These are phyloP conservation scores for Tamandua tetradactyla DNA, from an alignment of 2,797 vertebrate species.

Conservation along the genomic window DNA sequence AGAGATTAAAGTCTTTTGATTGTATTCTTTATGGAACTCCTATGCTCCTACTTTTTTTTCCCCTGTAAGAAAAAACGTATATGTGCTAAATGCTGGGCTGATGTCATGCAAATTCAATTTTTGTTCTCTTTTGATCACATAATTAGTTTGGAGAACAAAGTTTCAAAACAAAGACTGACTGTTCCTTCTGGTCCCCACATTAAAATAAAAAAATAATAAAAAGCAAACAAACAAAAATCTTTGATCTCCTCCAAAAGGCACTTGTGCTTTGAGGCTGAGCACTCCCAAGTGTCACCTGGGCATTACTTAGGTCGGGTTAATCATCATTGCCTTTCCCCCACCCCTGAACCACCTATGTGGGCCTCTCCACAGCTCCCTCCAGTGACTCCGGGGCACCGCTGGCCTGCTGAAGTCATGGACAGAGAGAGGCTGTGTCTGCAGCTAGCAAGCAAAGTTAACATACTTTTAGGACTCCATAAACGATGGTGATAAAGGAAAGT, in stretches of 20 bases:
- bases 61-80: background rate
- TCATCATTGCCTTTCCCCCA: background rate
- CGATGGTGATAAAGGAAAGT: accelerated
- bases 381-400: too few species aligned
- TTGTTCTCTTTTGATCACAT: slow-evolving; percentile 56
- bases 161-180: slow-evolving; percentile 14
- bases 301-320: slow-evolving; percentile 41
- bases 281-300: background rate
- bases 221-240: background rate
- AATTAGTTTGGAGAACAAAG: slow-evolving; percentile 58
- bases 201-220: background rate
- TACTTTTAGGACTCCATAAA: accelerated
- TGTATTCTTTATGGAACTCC: background rate
- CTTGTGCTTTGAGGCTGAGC: slow-evolving; percentile 24
- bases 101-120: slow-evolving; percentile 41
- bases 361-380: background rate
- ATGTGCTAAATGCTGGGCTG: background rate
- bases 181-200: slow-evolving; percentile 2
- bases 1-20: slow-evolving; percentile 63
- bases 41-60: background rate
- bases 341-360: background rate
- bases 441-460: background rate
- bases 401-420: accelerated
- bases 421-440: background rate
- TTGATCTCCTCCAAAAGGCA: slow-evolving; percentile 48